Evolutionary conservation across 2,113 vertebrate genomes (phyloP).

Genomic region (Madoqua kirkii): DNA sequence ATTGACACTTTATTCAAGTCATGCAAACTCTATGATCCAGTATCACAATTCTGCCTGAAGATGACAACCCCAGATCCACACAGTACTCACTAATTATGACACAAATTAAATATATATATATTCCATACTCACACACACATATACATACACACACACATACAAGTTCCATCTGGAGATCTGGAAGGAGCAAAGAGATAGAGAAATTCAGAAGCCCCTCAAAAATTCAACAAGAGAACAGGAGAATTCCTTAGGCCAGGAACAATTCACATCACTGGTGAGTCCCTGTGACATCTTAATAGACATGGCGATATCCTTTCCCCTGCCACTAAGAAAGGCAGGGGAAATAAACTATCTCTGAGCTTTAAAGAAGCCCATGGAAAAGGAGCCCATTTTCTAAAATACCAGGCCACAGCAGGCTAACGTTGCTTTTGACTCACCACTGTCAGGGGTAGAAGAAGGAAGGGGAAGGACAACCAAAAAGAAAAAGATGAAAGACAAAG

Average conservation of each 20-base stretch:
- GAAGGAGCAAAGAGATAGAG: neutral
- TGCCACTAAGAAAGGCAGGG: neutral
- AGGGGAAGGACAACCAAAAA: neutral
- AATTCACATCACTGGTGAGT: neutral
- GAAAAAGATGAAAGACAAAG: neutral
- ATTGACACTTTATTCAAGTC: neutral
- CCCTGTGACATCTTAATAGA: neutral
- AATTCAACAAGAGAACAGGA: neutral
- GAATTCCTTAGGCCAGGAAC: neutral
- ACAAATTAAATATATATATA: neutral
- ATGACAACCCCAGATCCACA: neutral
- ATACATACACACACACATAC: neutral
- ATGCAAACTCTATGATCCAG: neutral
- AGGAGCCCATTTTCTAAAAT: neutral
- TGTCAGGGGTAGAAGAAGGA: neutral
- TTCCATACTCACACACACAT: neutral
- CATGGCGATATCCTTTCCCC: neutral
- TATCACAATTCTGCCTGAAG: neutral
- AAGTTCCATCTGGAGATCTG: neutral
- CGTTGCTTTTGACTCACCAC: neutral
- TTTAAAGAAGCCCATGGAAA: neutral
- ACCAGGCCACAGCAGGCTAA: neutral
- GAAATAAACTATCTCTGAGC: neutral
- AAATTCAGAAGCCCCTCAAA: neutral
- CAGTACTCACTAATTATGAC: neutral